phyloP scores from a whole-genome alignment of 2,888 invertebrate species.

The Encarsia formosa region DNA sequence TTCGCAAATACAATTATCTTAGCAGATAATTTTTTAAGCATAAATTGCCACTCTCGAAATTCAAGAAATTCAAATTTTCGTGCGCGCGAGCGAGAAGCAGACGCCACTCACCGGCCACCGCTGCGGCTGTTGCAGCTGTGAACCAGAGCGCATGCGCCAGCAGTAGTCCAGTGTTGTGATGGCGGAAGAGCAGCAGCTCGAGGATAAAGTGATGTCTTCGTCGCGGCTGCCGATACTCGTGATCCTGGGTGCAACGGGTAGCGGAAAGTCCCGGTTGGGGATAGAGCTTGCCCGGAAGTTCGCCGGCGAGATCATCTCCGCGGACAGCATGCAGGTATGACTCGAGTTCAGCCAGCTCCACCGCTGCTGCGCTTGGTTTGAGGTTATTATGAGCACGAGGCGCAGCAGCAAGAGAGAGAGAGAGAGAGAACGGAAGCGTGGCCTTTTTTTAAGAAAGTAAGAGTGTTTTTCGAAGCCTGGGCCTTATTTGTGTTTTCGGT shows the following conservation, averaged over 20 bases:
- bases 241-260: slow-evolving; percentile 93
- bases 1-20: too few relatives aligned
- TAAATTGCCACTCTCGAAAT: too few relatives aligned
- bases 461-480: too few relatives aligned
- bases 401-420: not conserved
- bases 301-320: slow-evolving; percentile 90
- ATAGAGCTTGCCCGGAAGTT: slow-evolving; percentile 84
- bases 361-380: not conserved
- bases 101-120: not conserved
- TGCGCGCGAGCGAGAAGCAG: too few relatives aligned
- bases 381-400: not conserved
- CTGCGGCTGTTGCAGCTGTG: not conserved
- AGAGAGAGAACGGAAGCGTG: too few relatives aligned
- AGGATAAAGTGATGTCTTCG: not conserved
- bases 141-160: too few relatives aligned
- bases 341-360: slow-evolving; percentile 24
- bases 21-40: too few relatives aligned
- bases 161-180: slow-evolving; percentile 2
- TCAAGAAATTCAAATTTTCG: too few relatives aligned
- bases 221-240: slow-evolving; percentile 72
- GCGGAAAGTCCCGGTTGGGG: slow-evolving; percentile 94
- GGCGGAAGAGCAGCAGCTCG: slow-evolving; percentile 11
- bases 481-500: too few relatives aligned
- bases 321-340: slow-evolving; percentile 96
- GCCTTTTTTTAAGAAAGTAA: too few relatives aligned